Evolutionary conservation across 2,888 invertebrate genomes (phyloP).

Genomic region (Caenorhabditis sp.): DNA sequence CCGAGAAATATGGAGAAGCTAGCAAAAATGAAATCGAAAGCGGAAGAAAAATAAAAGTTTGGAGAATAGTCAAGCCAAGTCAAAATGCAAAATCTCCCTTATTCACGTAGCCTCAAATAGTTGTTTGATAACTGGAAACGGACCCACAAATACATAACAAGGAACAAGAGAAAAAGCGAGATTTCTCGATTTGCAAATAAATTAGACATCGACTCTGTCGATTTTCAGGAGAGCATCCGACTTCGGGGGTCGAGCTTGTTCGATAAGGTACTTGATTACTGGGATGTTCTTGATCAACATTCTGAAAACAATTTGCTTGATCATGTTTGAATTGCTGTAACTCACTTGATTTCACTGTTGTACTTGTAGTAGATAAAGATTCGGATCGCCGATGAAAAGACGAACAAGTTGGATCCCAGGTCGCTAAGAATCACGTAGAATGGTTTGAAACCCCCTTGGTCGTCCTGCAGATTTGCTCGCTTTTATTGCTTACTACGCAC

Average conservation of each 20-base stretch:
- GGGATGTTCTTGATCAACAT: conserved; percentile 42
- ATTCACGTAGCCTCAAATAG: neutral
- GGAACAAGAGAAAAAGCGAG: neutral
- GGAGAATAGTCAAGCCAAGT: too few relatives aligned
- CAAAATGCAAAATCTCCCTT: too few relatives aligned
- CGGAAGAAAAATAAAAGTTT: too few relatives aligned
- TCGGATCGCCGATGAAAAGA: conserved; percentile 74
- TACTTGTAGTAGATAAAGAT: conserved; percentile 78
- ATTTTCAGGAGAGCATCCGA: conserved; percentile 46
- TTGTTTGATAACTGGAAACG: conserved; percentile 1
- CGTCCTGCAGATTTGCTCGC: conserved; percentile 55
- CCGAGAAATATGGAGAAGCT: neutral
- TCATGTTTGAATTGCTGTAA: neutral
- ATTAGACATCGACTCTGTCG: conserved; percentile 47
- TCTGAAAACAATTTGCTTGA: conserved; percentile 17
- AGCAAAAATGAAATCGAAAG: too few relatives aligned
- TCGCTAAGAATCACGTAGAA: conserved; percentile 72
- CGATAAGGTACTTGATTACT: conserved; percentile 38
- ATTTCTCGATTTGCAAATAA: neutral
- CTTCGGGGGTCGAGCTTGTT: conserved; percentile 39
- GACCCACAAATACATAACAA: conserved; percentile 10
- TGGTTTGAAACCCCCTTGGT: conserved; percentile 65
- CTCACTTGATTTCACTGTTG: conserved; percentile 73
- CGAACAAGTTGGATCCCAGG: conserved; percentile 73
- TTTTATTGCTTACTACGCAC: neutral